Percentiles rank a stretch among this genome's conserved stretches.
These are phyloP conservation scores for Megaceryle alcyon DNA, from an alignment of 2,797 vertebrate species.

Conservation along the genomic window DNA sequence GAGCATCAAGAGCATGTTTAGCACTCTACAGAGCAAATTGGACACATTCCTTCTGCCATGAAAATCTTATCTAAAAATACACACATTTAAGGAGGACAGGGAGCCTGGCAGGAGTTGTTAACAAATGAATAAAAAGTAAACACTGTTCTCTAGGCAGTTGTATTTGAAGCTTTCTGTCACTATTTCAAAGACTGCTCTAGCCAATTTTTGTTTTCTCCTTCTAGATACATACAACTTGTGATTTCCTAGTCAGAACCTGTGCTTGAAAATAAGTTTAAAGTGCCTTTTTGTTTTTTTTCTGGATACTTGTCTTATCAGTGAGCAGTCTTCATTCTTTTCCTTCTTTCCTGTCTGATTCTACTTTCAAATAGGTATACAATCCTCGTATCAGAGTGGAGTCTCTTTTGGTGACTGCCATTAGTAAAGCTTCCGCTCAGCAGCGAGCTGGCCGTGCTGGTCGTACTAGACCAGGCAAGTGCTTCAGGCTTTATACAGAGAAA, in stretches of 20 bases:
- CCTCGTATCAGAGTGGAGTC: slow-evolving; percentile 96
- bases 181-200: not conserved
- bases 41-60: not conserved
- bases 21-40: not conserved
- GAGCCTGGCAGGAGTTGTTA: slow-evolving; percentile 4
- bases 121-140: not conserved
- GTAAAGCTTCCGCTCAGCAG: slow-evolving; percentile 97
- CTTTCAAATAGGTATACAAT: slow-evolving; percentile 88
- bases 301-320: not conserved
- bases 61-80: slow-evolving; percentile 13
- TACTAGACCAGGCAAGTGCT: slow-evolving; percentile 95
- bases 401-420: slow-evolving; percentile 95
- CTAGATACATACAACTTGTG: not conserved
- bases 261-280: not conserved
- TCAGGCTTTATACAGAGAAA: slow-evolving; percentile 96
- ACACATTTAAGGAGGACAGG: not conserved
- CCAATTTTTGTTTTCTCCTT: not conserved
- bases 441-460: slow-evolving; percentile 94
- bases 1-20: not conserved
- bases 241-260: not conserved
- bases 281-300: not conserved
- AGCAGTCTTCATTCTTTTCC: not conserved
- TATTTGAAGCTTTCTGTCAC: not conserved
- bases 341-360: not conserved
- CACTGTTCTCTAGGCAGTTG: not conserved